These are phyloP conservation scores for Halyomorpha halys DNA, from an alignment of 1,140 invertebrate genomes.

Conservation along the genomic window DNA sequence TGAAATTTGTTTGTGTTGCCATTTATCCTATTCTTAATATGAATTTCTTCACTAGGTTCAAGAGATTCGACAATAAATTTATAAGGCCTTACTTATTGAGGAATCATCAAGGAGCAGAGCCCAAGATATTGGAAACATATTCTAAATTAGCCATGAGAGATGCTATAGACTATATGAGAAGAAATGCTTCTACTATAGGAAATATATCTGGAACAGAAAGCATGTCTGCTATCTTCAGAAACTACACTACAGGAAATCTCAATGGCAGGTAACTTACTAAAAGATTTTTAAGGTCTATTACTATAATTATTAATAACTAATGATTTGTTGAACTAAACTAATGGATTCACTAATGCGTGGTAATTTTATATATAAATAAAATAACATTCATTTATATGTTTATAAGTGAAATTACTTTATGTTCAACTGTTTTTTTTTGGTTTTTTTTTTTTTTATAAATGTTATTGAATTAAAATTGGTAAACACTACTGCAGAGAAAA, in stretches of 20 bases:
- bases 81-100: constrained; percentile 77
- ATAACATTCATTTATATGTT: too few species aligned
- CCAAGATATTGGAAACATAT: constrained; percentile 89
- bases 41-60: constrained; percentile 52
- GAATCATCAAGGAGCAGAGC: constrained; percentile 74
- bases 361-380: too few species aligned
- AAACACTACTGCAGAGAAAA: too few species aligned
- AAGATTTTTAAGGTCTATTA: too few species aligned
- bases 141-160: constrained; percentile 88
- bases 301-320: not conserved
- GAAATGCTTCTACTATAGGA: constrained; percentile 70
- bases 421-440: too few species aligned
- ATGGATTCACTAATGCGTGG: too few species aligned
- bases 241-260: constrained; percentile 69
- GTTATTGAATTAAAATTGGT: too few species aligned
- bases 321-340: too few species aligned
- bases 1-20: too few species aligned
- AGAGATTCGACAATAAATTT: constrained; percentile 87
- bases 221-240: constrained; percentile 79
- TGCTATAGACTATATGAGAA: constrained; percentile 79
- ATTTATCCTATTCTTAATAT: too few species aligned
- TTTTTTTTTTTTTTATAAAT: too few species aligned
- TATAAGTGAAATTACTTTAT: too few species aligned
- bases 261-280: constrained; percentile 56
- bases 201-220: constrained; percentile 75